Evolutionary conservation across 2,113 vertebrate genomes (phyloP).

Genomic region (Prochilodus magdalenae): DNA sequence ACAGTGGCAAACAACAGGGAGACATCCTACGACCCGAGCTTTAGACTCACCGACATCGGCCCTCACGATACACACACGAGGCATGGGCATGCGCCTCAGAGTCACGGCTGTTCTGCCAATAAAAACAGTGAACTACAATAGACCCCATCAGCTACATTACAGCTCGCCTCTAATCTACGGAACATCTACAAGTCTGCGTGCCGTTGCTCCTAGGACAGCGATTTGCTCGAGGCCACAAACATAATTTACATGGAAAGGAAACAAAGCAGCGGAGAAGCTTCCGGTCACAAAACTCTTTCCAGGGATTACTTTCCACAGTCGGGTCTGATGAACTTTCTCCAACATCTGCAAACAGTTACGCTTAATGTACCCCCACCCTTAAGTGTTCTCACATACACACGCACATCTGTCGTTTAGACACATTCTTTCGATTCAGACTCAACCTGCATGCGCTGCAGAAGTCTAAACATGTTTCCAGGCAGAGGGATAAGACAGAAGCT

Average conservation of each 20-base stretch:
- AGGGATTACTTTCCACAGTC: constrained; percentile 69
- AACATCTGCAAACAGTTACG: constrained; percentile 81
- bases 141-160: constrained; percentile 36
- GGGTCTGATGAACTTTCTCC: constrained; percentile 73
- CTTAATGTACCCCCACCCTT: constrained; percentile 70
- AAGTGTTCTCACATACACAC: constrained; percentile 58
- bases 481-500: constrained; percentile 42
- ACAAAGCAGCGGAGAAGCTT: constrained; percentile 56
- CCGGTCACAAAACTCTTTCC: constrained; percentile 65
- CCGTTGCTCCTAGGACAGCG: constrained; percentile 48
- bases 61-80: not conserved
- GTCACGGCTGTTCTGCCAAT: not conserved
- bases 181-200: constrained; percentile 51
- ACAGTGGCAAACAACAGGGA: constrained; percentile 28
- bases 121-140: constrained; percentile 31
- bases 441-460: constrained; percentile 74
- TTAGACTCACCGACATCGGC: not conserved
- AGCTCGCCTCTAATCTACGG: constrained; percentile 26
- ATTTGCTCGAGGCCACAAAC: constrained; percentile 67
- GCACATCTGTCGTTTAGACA: constrained; percentile 76
- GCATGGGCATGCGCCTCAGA: not conserved
- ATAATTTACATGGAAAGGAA: constrained; percentile 67
- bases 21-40: not conserved
- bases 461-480: constrained; percentile 75
- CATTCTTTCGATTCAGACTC: constrained; percentile 76